A percentile compares a stretch with the other conserved stretches of the same genome.
Evolutionary conservation across 2,113 vertebrate genomes (phyloP).

Genomic region (Barnardius zonarius): DNA sequence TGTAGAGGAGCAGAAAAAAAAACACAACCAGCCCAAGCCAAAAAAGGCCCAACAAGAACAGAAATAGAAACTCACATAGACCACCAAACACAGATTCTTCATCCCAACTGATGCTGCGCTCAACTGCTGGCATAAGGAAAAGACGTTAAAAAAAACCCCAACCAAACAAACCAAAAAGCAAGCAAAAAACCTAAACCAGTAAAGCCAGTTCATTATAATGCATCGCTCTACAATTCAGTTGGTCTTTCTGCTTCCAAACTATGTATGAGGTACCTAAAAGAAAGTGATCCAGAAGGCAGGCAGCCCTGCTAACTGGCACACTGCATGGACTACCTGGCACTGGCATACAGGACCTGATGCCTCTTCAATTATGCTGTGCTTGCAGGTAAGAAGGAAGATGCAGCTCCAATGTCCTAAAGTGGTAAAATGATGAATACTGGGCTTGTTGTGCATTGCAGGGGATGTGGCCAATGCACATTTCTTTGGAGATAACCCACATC

Average conservation of each 20-base stretch:
- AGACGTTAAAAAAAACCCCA: not conserved
- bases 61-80: not conserved
- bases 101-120: not conserved
- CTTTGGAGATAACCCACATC: not conserved
- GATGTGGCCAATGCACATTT: not conserved
- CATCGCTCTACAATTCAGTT: not conserved
- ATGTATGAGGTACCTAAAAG: not conserved
- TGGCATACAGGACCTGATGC: not conserved
- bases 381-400: not conserved
- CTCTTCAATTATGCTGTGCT: not conserved
- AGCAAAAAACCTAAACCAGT: not conserved
- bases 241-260: not conserved
- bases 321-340: not conserved
- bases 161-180: not conserved
- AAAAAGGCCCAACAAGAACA: not conserved
- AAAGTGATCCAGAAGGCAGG: not conserved
- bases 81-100: not conserved
- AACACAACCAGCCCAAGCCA: not conserved
- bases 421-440: not conserved
- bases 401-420: not conserved
- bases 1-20: not conserved
- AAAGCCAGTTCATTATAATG: not conserved
- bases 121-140: not conserved
- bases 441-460: not conserved
- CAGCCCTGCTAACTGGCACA: not conserved